A percentile compares a stretch with the other conserved stretches of the same genome.
Conservation (phyloP, 2,113 vertebrate genomes). For the Hemichromis elongatus region DNA sequence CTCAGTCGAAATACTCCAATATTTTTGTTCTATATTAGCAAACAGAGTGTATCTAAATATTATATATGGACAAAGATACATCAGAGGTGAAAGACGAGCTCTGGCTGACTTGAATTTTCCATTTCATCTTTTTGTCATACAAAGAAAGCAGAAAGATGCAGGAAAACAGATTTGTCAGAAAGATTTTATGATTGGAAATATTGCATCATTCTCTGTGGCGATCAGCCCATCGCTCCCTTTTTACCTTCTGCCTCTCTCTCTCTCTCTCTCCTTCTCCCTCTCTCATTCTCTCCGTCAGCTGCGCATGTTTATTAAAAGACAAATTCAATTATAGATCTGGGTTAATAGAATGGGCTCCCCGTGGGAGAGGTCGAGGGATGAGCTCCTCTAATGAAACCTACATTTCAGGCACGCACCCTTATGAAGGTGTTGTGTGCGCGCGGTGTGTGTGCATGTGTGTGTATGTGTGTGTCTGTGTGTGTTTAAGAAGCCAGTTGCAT, state of each 20-base stretch:
- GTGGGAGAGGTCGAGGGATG: slow-evolving; percentile 63
- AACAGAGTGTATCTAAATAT: not conserved
- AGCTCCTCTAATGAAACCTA: slow-evolving; percentile 70
- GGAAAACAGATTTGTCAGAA: not conserved
- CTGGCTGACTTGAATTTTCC: not conserved
- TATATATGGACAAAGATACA: not conserved
- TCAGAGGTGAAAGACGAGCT: not conserved
- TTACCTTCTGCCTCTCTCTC: not conserved
- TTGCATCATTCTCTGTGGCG: not conserved
- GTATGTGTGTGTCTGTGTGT: not conserved
- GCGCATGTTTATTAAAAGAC: slow-evolving; percentile 70
- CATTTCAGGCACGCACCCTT: slow-evolving; percentile 46
- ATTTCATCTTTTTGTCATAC: not conserved
- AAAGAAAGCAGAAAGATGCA: not conserved
- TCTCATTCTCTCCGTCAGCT: slow-evolving; percentile 14
- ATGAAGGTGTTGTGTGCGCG: slow-evolving; percentile 29
- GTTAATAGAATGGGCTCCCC: slow-evolving; percentile 69
- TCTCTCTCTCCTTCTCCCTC: not conserved
- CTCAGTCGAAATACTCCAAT: not conserved
- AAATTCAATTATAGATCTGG: slow-evolving; percentile 77
- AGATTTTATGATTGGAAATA: not conserved
- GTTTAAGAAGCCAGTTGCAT: not conserved
- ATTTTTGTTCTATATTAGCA: not conserved
- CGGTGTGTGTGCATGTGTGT: not conserved
- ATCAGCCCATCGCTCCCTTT: not conserved